Base-by-base conservation (phyloP, 2,797 vertebrate genomes). In the Atherinosoma microstoma region DNA sequence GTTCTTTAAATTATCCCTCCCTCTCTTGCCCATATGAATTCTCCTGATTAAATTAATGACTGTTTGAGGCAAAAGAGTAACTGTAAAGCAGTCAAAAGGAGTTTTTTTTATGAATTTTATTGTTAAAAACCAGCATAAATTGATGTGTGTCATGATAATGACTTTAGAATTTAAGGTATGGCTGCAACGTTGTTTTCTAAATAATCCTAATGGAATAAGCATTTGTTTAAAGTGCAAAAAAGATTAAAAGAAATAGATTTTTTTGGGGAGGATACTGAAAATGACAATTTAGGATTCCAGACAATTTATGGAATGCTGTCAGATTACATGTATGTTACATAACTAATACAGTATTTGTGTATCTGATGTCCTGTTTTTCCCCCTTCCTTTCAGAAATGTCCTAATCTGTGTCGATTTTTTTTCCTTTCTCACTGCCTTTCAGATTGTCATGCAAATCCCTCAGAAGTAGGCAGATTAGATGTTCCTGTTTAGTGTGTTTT, bases 321-420 rank as follows among this genome's bases (percentile, higher is more conserved):
- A 49, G 68, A 75, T 88, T 78, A 75, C 58, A 74, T 86, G 47
- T 78, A 62, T 79, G 69, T 74, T 58, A 13, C 65, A 47, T 86
- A 68, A 73, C 64, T 76, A 62, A 69, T 79, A 79, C 67, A 74
- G 74, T 57, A 69, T 64, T 64, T 80, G 61, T 82, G 71, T 82
- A 70, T 82, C 62, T 70, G 64, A 72, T 80, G 61, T 85, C 16
- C 58, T 80, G 16, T 74, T 76, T 73, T 76, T 78, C 75, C 72
- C 68, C 58, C 6, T 45, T 45, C 42, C 18, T 45, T 45, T 66
- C 20, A 63, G 38, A 82, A 62, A 59, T 75, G 76, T 86, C 73
- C 58, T 77, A 79, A 78, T 84, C 22, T 1, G 49, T 82, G 76
- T 80, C 84, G 57, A 29, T 64, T 47, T 38, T 80, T 79, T 61